Conservation (phyloP, 2,113 vertebrate genomes). For the Pomatostomus ruficeps region DNA sequence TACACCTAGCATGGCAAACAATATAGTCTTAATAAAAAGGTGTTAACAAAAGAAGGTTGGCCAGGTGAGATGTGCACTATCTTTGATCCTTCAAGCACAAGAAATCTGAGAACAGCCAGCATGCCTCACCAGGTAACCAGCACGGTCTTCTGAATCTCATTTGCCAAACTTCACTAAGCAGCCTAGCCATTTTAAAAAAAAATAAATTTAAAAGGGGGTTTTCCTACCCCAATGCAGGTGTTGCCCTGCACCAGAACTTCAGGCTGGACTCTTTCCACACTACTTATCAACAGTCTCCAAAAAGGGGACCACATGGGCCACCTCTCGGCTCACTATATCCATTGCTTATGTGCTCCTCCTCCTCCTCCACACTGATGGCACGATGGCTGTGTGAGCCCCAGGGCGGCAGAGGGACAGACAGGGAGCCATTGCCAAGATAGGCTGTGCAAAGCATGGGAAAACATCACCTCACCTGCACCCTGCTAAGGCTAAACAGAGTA, state of each 20-base stretch:
- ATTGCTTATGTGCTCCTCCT: not conserved
- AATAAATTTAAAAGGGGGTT: not conserved
- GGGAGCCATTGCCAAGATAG: rapidly evolving
- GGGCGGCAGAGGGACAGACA: not conserved
- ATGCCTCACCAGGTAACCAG: not conserved
- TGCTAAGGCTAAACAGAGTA: not conserved
- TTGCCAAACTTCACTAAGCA: not conserved
- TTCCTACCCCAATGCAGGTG: not conserved
- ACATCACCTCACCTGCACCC: not conserved
- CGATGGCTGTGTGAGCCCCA: rapidly evolving
- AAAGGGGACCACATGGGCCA: rapidly evolving
- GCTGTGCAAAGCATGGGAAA: rapidly evolving
- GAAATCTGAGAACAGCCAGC: not conserved
- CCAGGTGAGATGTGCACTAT: not conserved
- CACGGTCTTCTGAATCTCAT: rapidly evolving
- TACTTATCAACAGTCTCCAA: not conserved
- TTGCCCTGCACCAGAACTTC: not conserved
- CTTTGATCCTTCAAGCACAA: not conserved
- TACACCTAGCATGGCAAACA: not conserved
- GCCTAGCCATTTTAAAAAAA: not conserved
- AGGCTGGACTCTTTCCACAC: not conserved
- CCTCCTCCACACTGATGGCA: rapidly evolving
- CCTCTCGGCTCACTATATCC: not conserved
- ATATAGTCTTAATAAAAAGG: not conserved
- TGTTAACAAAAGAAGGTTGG: not conserved